phyloP scores from a whole-genome alignment of 2,113 vertebrate genomes.

The Origma solitaria region DNA sequence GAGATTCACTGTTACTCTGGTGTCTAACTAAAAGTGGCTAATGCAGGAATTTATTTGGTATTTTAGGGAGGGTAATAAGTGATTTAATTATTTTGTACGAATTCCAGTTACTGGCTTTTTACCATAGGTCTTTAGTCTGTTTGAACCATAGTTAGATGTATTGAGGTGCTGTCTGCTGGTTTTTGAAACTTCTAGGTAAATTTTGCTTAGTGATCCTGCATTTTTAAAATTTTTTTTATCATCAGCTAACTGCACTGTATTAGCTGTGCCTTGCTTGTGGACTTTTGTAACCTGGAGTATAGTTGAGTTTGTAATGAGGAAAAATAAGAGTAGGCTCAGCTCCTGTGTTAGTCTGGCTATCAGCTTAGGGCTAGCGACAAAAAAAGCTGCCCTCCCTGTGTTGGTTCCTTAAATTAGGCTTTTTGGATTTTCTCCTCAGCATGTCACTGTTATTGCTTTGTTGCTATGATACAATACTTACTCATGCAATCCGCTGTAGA shows the following conservation, averaged over 20 bases:
- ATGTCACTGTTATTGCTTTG: slow-evolving; percentile 66
- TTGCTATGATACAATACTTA: slow-evolving; percentile 71
- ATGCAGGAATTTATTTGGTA: neutral
- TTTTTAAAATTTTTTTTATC: neutral
- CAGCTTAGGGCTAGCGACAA: neutral
- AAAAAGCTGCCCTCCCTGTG: neutral
- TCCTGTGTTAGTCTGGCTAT: neutral
- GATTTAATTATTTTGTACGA: neutral
- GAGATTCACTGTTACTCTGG: neutral
- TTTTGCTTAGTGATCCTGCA: neutral
- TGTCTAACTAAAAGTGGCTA: neutral
- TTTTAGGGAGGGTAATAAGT: neutral
- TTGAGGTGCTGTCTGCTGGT: neutral
- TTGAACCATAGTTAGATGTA: neutral
- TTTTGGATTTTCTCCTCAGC: slow-evolving; percentile 63
- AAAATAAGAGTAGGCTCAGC: neutral
- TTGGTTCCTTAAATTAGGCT: slow-evolving; percentile 66
- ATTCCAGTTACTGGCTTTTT: neutral
- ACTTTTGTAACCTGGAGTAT: neutral
- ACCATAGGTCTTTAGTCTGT: neutral
- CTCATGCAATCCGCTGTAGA: slow-evolving; percentile 58
- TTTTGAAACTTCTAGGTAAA: neutral
- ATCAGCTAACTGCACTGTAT: neutral
- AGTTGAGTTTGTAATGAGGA: neutral
- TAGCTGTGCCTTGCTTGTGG: neutral